Evolutionary conservation across 35 echinoderm and acorn worm species (phyloP).

Genomic region (Diadema setosum): DNA sequence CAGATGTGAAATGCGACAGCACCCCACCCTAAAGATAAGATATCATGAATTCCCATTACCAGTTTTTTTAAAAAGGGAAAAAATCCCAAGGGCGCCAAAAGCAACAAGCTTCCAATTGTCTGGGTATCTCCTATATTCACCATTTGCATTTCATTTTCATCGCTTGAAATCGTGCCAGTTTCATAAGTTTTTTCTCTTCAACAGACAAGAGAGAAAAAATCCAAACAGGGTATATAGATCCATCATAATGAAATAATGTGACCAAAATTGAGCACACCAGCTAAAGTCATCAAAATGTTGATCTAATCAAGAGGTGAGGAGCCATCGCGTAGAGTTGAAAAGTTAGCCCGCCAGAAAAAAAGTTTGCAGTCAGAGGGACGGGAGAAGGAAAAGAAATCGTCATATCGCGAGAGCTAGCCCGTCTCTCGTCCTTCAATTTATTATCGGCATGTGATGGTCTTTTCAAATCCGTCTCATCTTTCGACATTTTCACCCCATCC

Average conservation of each 20-base stretch:
- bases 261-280: not conserved
- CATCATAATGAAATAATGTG: not conserved
- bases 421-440: too few relatives aligned
- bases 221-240: not conserved
- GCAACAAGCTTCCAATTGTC: not conserved
- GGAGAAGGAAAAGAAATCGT: too few relatives aligned
- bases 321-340: not conserved
- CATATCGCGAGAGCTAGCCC: too few relatives aligned
- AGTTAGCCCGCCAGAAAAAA: too few relatives aligned
- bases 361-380: too few relatives aligned
- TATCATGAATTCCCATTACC: not conserved
- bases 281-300: conserved; percentile 15
- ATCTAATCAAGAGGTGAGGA: not conserved
- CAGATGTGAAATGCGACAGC: not conserved
- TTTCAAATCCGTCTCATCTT: too few relatives aligned
- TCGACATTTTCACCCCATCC: not conserved
- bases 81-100: not conserved
- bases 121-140: not conserved
- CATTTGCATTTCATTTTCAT: conserved; percentile 1
- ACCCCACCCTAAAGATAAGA: not conserved
- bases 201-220: not conserved
- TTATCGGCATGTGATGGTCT: too few relatives aligned
- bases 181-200: too few relatives aligned
- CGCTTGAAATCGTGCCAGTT: not conserved
- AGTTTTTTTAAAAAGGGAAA: too few relatives aligned